These are phyloP conservation scores for Conger conger DNA, from an alignment of 2,113 vertebrate genomes.

Conservation along the genomic window DNA sequence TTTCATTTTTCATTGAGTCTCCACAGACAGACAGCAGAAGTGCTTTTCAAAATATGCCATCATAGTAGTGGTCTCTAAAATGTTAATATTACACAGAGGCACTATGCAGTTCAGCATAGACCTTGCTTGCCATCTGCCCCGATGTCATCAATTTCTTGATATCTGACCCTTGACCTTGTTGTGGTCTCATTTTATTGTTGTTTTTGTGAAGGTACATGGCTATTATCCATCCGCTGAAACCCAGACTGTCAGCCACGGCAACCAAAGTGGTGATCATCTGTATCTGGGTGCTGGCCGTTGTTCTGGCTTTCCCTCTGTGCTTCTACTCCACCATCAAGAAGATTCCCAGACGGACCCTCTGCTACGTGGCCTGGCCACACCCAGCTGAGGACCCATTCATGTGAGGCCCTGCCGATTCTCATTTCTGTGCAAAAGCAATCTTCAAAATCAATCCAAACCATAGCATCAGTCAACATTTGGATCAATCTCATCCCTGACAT, in stretches of 20 bases:
- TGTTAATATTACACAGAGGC: background rate
- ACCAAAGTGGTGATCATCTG: slow-evolving; percentile 87
- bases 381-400: slow-evolving; percentile 81
- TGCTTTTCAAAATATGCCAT: background rate
- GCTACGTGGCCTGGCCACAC: slow-evolving; percentile 91
- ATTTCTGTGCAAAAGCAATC: background rate
- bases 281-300: slow-evolving; percentile 92
- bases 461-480: background rate
- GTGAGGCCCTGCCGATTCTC: slow-evolving; percentile 64
- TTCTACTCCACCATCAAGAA: slow-evolving; percentile 86
- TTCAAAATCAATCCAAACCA: background rate
- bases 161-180: slow-evolving; percentile 11
- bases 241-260: slow-evolving; percentile 87
- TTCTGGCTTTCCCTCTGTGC: slow-evolving; percentile 91
- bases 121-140: background rate
- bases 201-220: slow-evolving; percentile 85
- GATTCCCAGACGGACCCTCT: slow-evolving; percentile 81
- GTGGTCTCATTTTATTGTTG: slow-evolving; percentile 15
- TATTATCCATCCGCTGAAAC: slow-evolving; percentile 94
- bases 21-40: background rate
- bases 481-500: too few relatives aligned
- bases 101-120: background rate
- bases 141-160: background rate
- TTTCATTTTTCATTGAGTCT: background rate
- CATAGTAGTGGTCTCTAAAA: background rate